Conservation (phyloP, 1,140 invertebrate species). For the Camponotus floridanus region DNA sequence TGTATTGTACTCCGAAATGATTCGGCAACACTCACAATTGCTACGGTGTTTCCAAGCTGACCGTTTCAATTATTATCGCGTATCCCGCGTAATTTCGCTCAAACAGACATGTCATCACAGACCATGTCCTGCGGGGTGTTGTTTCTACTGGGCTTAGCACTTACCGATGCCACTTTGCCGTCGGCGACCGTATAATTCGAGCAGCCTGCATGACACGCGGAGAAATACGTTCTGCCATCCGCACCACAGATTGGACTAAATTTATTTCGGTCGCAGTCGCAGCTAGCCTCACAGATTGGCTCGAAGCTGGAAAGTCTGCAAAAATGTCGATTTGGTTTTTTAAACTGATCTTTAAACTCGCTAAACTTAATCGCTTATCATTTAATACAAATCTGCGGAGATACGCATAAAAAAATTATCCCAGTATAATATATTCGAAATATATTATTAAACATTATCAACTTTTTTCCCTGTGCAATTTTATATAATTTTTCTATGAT, state of each 20-base stretch:
- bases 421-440: neutral
- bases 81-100: constrained; percentile 24
- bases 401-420: neutral
- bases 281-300: constrained; percentile 89
- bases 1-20: neutral
- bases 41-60: constrained; percentile 6
- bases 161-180: constrained; percentile 88
- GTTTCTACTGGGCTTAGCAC: constrained; percentile 38
- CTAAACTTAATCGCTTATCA: neutral
- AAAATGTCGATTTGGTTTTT: neutral
- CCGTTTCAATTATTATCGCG: constrained; percentile 41
- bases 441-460: neutral
- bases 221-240: constrained; percentile 94
- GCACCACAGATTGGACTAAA: constrained; percentile 94
- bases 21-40: constrained; percentile 15
- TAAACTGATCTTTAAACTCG: neutral
- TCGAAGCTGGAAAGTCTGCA: constrained; percentile 85
- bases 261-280: constrained; percentile 91
- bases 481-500: neutral
- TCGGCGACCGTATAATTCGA: constrained; percentile 87
- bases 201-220: constrained; percentile 96
- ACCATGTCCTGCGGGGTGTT: neutral
- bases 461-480: neutral
- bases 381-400: neutral
- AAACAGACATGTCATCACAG: constrained; percentile 12